Conservation (phyloP, 2,888 invertebrate genomes). For the Euspilapteryx auroguttella region DNA sequence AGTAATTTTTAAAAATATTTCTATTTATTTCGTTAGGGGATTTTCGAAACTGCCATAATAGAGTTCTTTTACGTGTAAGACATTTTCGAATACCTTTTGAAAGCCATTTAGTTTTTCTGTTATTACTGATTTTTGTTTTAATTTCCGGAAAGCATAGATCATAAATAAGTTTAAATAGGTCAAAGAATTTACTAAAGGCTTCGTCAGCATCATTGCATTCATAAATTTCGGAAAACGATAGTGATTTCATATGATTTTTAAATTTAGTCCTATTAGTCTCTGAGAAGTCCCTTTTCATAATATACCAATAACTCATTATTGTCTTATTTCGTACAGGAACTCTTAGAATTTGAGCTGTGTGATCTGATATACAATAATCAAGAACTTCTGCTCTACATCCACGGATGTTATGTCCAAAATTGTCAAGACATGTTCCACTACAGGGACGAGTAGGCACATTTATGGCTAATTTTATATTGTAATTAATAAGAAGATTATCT, state of each 20-base stretch:
- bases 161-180: constrained; percentile 3
- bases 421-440: no score
- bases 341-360: neutral
- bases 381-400: neutral
- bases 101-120: constrained; percentile 5
- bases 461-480: no score
- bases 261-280: constrained; percentile 1
- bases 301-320: neutral
- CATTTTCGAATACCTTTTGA: constrained; percentile 5
- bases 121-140: constrained; percentile 3
- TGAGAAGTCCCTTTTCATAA: neutral
- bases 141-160: constrained; percentile 5
- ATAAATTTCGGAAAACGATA: constrained; percentile 4
- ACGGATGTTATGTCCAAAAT: neutral
- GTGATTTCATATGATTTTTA: neutral
- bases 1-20: constrained; percentile 1
- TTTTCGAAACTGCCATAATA: constrained; percentile 5
- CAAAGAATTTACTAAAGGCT: constrained; percentile 4
- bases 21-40: constrained; percentile 2
- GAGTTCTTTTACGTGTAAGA: constrained; percentile 3
- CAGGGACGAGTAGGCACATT: no score
- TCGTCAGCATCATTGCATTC: constrained; percentile 1
- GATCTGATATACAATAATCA: constrained; percentile 1
- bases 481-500: no score
- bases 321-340: neutral